Conservation (phyloP, 2,888 invertebrate genomes). For the Platycheirus rosarum region DNA sequence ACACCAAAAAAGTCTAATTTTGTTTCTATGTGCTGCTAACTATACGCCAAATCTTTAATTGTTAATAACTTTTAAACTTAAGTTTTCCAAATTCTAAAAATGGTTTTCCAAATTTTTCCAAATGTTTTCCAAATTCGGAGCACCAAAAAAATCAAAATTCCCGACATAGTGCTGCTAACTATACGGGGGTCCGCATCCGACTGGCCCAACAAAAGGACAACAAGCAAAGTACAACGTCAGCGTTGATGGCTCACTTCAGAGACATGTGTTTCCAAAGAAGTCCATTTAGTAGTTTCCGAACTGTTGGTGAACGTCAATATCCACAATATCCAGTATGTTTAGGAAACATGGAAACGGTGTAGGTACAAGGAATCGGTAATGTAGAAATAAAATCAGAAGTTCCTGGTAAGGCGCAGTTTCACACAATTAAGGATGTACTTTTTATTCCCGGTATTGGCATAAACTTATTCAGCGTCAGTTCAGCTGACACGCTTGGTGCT, state of each 20-base stretch:
- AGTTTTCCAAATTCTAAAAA: no score
- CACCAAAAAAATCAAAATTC: constrained; percentile 16
- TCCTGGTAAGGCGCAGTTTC: not conserved
- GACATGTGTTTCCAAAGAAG: constrained; percentile 14
- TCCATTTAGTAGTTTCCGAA: constrained; percentile 1
- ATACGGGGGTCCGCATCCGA: constrained; percentile 1
- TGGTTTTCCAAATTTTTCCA: no score
- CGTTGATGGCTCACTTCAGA: constrained; percentile 10
- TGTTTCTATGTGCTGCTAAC: no score
- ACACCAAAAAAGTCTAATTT: no score
- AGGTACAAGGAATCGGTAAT: constrained; percentile 1
- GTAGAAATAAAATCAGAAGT: not conserved
- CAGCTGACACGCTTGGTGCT: constrained; percentile 38
- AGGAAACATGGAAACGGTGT: constrained; percentile 3
- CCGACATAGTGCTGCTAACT: constrained; percentile 10
- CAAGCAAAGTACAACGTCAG: constrained; percentile 4
- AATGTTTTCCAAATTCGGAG: no score
- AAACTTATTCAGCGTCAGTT: constrained; percentile 19
- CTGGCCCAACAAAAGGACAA: constrained; percentile 19
- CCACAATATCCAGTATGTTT: not conserved
- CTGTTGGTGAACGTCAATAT: not conserved
- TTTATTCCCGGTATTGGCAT: constrained; percentile 8
- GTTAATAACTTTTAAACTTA: no score
- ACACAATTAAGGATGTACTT: constrained; percentile 22
- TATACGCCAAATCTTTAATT: no score